Conservation (phyloP, 1,140 invertebrate species). For the Plectus sambesii region DNA sequence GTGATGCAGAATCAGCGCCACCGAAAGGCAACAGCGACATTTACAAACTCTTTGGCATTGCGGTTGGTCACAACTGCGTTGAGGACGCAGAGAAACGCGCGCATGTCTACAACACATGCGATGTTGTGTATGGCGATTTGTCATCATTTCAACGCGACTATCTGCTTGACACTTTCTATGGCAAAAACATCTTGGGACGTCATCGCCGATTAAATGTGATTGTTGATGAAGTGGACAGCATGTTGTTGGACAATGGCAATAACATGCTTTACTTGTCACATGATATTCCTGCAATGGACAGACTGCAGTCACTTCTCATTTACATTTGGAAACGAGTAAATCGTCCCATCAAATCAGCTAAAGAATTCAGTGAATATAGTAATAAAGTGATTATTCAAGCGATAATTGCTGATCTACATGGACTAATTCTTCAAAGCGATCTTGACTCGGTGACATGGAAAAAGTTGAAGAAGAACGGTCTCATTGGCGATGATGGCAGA, state of each 20-base stretch:
- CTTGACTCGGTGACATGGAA: no score
- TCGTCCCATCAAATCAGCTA: no score
- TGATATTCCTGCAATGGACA: conserved; percentile 8
- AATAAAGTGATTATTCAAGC: no score
- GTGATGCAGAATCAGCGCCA: no score
- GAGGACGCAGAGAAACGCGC: conserved; percentile 2
- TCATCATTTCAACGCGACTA: conserved; percentile 9
- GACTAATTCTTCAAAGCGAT: no score
- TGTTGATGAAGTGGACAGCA: conserved; percentile 15
- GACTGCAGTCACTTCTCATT: background rate
- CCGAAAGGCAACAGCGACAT: no score
- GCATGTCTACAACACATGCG: background rate
- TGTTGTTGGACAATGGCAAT: conserved; percentile 13
- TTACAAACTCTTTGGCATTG: no score
- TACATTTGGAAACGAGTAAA: background rate
- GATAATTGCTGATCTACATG: no score
- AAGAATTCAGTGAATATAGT: no score
- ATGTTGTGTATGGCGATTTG: conserved; percentile 11
- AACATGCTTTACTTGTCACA: conserved; percentile 13
- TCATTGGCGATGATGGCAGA: no score
- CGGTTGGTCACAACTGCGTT: conserved; percentile 10
- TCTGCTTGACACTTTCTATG: conserved; percentile 6
- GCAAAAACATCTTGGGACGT: conserved; percentile 7
- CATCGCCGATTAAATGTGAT: background rate
- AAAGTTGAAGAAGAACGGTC: no score